phyloP scores from a whole-genome alignment of 2,888 invertebrate genomes.

The Caenorhabditis sp. region DNA sequence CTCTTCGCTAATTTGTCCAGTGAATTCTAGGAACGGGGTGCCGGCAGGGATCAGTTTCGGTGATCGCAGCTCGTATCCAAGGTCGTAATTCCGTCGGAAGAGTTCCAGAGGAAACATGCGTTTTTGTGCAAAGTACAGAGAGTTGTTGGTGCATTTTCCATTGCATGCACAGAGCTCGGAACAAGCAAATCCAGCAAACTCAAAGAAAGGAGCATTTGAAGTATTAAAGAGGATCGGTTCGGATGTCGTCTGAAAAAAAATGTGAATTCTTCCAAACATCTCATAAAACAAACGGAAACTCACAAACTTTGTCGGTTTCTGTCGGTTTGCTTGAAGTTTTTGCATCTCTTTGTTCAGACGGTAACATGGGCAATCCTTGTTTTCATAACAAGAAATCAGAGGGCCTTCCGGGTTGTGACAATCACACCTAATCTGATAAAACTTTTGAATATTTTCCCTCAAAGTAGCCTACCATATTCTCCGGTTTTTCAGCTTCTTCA shows the following conservation, averaged over 20 bases:
- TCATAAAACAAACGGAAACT: too few relatives aligned
- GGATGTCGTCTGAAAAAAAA: too few relatives aligned
- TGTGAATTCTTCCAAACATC: too few relatives aligned
- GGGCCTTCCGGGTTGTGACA: background rate
- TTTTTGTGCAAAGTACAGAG: background rate
- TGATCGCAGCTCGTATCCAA: background rate
- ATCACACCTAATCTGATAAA: too few relatives aligned
- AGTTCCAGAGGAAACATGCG: background rate
- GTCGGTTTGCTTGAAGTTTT: background rate
- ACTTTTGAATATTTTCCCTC: too few relatives aligned
- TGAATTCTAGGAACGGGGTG: background rate
- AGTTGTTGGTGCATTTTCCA: background rate
- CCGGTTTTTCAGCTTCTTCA: background rate
- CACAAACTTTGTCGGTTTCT: background rate
- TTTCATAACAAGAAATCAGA: background rate
- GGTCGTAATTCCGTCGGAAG: background rate
- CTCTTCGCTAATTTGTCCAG: background rate
- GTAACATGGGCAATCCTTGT: constrained; percentile 1
- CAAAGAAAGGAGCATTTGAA: background rate
- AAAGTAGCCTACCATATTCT: constrained; percentile 8
- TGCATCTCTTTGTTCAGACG: background rate
- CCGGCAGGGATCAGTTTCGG: background rate
- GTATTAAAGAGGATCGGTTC: background rate
- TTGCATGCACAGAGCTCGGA: background rate
- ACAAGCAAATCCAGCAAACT: background rate